Conservation (phyloP, 2,888 invertebrate species). For the Watsonalla cultraria region DNA sequence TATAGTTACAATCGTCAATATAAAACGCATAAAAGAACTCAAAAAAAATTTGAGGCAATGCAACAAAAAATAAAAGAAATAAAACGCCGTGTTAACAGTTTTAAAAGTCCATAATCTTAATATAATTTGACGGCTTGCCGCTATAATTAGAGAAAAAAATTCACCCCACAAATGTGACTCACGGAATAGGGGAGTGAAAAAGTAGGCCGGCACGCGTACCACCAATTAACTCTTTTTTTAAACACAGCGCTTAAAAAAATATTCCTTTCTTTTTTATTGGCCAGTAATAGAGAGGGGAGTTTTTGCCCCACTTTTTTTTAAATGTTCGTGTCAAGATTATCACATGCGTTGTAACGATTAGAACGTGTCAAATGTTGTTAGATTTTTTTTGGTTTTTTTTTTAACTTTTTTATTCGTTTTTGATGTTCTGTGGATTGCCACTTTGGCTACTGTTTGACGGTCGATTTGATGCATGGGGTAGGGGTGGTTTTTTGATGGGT, state of each 20-base stretch:
- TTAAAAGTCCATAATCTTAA: slow-evolving; percentile 55
- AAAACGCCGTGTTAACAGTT: slow-evolving; percentile 33
- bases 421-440: slow-evolving; percentile 43
- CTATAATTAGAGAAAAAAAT: slow-evolving; percentile 67
- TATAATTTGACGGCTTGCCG: slow-evolving; percentile 49
- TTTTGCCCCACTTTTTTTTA: slow-evolving; percentile 47
- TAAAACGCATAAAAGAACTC: too few relatives aligned
- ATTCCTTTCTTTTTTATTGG: slow-evolving; percentile 65
- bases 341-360: slow-evolving; percentile 48
- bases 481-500: slow-evolving; percentile 34
- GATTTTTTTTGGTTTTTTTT: slow-evolving; percentile 28
- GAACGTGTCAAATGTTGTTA: slow-evolving; percentile 57
- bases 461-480: slow-evolving; percentile 35
- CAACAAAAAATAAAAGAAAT: slow-evolving; percentile 12
- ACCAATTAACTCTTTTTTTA: slow-evolving; percentile 68
- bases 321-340: slow-evolving; percentile 55
- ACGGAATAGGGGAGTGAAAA: slow-evolving; percentile 44
- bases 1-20: too few relatives aligned
- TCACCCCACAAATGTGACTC: slow-evolving; percentile 51
- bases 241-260: slow-evolving; percentile 44
- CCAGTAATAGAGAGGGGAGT: slow-evolving; percentile 56
- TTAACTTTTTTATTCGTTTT: slow-evolving; percentile 28
- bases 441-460: slow-evolving; percentile 62
- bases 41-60: neutral
- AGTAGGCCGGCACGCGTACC: slow-evolving; percentile 65